Evolutionary conservation across 2,797 vertebrate species (phyloP), one percentile per base, ranked within the genome.

Genomic region (Tiaroga cobitis): DNA sequence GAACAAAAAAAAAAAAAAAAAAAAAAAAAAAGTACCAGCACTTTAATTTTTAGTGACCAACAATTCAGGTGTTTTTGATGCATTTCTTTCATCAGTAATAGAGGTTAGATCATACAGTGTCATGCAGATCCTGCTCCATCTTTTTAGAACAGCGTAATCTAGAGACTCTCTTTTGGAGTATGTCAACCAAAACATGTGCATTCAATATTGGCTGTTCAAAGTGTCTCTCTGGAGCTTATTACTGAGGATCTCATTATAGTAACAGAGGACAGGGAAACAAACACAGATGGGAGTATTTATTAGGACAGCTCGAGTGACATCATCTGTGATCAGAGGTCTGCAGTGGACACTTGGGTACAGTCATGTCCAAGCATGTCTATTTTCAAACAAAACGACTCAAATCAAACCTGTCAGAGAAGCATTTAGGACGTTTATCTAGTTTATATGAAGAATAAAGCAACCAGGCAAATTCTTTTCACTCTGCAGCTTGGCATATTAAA

Each of bases 211-310:
- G 65, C 68, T 34, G 68, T 54, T 78, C 19, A 39, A 56, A 59
- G 46, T 51, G 11, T 78, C 21, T 43, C 51, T 49, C 67, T 85
- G 77, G 43, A 80, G 56, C 78, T 80, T 74, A 73, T 85, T 85
- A 80, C 41, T 39, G 77, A 29, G 32, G 32, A 67, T 85, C 56
- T 85, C 84, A 85, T 74, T 85, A 85, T 73, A 68, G 77, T 80
- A 84, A 78, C 83, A 72, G 39, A 79, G 29, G 49, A 79, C 82
- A 74, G 69, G 8, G 77, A 85, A 80, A 80, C 41, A 72, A 73
- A 80, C 29, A 46, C 76, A 85, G 68, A 80, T 85, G 77, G 69
- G 43, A 85, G 77, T 63, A 29, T 80, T 79, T 85, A 80, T 67
- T 49, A 74, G 77, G 68, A 80, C 68, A 80, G 32, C 39, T 79